Evolutionary conservation across 1,140 invertebrate genomes (phyloP).

Genomic region (Brachionus calyciflorus): DNA sequence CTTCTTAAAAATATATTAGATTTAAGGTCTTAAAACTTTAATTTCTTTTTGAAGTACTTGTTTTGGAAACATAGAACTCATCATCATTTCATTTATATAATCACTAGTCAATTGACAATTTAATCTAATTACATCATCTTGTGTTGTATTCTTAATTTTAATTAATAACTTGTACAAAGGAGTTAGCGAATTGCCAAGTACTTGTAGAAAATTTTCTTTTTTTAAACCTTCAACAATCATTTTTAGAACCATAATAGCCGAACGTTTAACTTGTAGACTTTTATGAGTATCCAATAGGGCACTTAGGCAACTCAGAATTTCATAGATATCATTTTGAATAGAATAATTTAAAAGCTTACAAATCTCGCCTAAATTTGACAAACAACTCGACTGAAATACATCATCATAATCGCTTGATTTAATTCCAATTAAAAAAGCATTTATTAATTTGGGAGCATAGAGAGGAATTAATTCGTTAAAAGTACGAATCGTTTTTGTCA

Average conservation of each 20-base stretch:
- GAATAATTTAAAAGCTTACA: constrained; percentile 72
- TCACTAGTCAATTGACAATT: constrained; percentile 73
- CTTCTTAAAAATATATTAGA: too few relatives aligned
- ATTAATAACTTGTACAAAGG: constrained; percentile 70
- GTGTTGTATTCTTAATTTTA: constrained; percentile 65
- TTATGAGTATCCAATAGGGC: constrained; percentile 70
- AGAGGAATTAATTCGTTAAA: constrained; percentile 66
- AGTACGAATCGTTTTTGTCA: constrained; percentile 70
- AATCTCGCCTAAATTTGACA: constrained; percentile 81
- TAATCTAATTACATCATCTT: constrained; percentile 69
- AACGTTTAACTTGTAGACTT: constrained; percentile 70
- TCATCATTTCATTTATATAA: constrained; percentile 69
- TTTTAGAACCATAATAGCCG: constrained; percentile 73
- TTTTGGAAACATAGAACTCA: constrained; percentile 24
- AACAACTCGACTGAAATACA: constrained; percentile 73
- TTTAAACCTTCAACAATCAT: constrained; percentile 72
- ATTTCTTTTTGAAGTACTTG: constrained; percentile 41
- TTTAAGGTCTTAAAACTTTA: constrained; percentile 31
- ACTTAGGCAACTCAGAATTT: constrained; percentile 72
- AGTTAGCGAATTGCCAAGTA: constrained; percentile 67
- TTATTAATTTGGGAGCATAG: constrained; percentile 64
- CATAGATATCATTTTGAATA: constrained; percentile 69
- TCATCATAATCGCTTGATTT: constrained; percentile 67
- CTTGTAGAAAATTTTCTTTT: constrained; percentile 66
- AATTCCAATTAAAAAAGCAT: constrained; percentile 70